These are phyloP conservation scores for Syngnathus rostellatus DNA, from an alignment of 2,797 vertebrate genomes.

Conservation along the genomic window DNA sequence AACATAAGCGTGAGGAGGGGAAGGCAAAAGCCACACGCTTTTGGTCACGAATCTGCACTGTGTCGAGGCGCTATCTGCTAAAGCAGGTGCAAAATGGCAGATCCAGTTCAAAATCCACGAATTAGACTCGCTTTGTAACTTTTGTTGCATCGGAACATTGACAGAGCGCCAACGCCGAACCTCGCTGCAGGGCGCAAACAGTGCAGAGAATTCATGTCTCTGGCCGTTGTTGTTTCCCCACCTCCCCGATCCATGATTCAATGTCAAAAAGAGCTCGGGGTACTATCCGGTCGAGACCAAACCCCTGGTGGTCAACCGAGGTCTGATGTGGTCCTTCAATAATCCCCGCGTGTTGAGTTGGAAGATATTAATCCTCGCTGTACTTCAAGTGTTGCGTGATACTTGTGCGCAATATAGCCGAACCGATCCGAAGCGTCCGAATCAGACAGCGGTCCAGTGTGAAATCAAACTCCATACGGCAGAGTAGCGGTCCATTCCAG, in stretches of 20 bases:
- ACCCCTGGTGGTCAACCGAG: constrained; percentile 28
- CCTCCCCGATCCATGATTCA: constrained; percentile 67
- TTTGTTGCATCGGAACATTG: constrained; percentile 64
- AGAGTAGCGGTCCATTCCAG: constrained; percentile 56
- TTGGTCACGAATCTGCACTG: constrained; percentile 50
- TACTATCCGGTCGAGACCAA: constrained; percentile 45
- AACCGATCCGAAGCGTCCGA: constrained; percentile 56
- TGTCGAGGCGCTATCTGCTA: constrained; percentile 58
- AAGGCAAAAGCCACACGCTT: constrained; percentile 29
- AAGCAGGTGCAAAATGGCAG: constrained; percentile 66
- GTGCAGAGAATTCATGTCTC: constrained; percentile 62
- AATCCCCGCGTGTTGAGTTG: constrained; percentile 53
- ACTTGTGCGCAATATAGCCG: constrained; percentile 64
- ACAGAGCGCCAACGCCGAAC: constrained; percentile 22
- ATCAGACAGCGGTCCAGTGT: constrained; percentile 48
- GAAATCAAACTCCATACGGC: constrained; percentile 61
- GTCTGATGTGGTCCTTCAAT: constrained; percentile 30
- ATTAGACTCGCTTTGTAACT: constrained; percentile 69
- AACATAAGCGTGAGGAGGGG: constrained; percentile 36
- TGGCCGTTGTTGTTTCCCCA: constrained; percentile 62
- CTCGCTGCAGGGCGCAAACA: constrained; percentile 62
- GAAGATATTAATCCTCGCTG: constrained; percentile 49
- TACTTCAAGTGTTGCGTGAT: constrained; percentile 53
- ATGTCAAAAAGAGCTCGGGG: constrained; percentile 46
- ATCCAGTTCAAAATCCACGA: constrained; percentile 50